Percentiles rank a stretch among this genome's conserved stretches.
Conservation (phyloP, 2,113 vertebrate species). For the Cryptoleucopteryx plumbea region DNA sequence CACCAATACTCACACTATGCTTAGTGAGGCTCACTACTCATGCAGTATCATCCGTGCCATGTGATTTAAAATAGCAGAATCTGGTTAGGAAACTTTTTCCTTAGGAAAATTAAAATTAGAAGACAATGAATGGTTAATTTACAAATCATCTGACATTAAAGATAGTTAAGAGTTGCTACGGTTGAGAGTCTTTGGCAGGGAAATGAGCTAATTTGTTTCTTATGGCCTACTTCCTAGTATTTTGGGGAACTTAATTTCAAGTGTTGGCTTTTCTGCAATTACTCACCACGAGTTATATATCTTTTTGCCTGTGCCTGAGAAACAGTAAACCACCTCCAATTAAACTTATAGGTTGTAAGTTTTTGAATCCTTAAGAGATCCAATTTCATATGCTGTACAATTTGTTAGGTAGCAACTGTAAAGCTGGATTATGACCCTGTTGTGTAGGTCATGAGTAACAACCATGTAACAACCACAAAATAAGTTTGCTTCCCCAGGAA, state of each 20-base stretch:
- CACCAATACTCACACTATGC: background rate
- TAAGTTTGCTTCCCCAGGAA: background rate
- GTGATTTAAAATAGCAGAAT: background rate
- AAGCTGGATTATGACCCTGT: background rate
- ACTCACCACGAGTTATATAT: rapidly evolving
- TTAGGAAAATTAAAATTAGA: background rate
- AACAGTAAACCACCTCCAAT: background rate
- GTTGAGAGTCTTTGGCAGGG: background rate
- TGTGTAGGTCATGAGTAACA: background rate
- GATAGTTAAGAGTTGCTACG: background rate
- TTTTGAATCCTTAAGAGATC: background rate
- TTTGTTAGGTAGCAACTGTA: background rate
- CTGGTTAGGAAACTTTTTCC: background rate
- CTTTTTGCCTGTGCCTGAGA: background rate
- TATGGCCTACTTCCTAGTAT: background rate
- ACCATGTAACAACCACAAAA: background rate
- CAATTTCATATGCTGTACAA: background rate
- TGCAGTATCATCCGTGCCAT: too few species aligned
- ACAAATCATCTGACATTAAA: background rate
- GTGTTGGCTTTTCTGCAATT: background rate
- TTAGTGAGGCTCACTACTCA: background rate
- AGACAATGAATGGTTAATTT: background rate
- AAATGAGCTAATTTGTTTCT: background rate
- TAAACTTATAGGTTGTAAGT: background rate
- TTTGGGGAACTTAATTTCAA: background rate